Base-by-base conservation (phyloP, 2,797 vertebrate genomes). In the Setipinna tenuifilis region DNA sequence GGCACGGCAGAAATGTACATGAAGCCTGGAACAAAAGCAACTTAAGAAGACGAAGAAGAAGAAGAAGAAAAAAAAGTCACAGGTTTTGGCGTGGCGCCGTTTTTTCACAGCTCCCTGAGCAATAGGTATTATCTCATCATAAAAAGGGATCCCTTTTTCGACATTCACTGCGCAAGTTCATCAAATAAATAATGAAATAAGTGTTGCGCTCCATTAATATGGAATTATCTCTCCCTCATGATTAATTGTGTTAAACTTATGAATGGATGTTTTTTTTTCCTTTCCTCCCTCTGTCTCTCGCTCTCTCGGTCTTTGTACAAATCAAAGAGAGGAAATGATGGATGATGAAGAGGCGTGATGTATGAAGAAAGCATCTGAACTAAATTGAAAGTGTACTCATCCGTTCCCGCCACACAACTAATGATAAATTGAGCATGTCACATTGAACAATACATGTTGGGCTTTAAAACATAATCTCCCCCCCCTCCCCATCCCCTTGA, bases 321-420 rank as follows among this genome's bases (percentile, higher is more conserved):
- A 97, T 96, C 96, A 96, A 96, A 95, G 95, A 91, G 93, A 92
- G 93, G 92, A 92, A 93, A 97, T 98, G 98, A 99, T 98, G 97
- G 97, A 98, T 98, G 97, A 96, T 95, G 97, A 96, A 92, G 94
- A 89, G 87, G 91, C 90, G 92, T 98, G 97, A 99, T 98, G 97
- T 97, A 98, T 98, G 97, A 96, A 98, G 96, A 97, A 97, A 96
- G 96, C 97, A 95, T 96, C 96, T 93, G 96, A 97, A 98, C 97
- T 99, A 98, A 99, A 99, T 99, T 98, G 98, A 97, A 99, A 98
- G 98, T 98, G 97, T 97, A 98, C 97, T 98, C 98, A 98, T 98
- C 97, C 97, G 95, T 98, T 97, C 96, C 95, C 94, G 93, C 95
- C 96, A 97, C 97, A 97, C 97, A 98, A 97, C 97, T 97, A 97